Evolutionary conservation across 2,797 vertebrate genomes (phyloP).

Genomic region (Myotis pilosus): DNA sequence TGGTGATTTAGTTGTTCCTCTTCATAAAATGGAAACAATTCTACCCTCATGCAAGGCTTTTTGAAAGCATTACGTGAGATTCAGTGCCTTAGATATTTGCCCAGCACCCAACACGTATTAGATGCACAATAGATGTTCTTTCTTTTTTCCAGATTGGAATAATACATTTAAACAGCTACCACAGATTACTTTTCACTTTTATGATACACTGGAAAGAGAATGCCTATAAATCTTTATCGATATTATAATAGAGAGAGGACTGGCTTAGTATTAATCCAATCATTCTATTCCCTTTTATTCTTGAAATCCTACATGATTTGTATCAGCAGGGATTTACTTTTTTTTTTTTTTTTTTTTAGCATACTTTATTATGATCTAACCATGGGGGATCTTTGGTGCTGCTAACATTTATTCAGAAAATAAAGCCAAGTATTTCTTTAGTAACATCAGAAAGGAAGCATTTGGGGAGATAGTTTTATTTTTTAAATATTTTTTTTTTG

Average conservation of each 20-base stretch:
- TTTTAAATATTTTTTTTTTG: background rate
- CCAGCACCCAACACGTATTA: background rate
- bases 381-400: background rate
- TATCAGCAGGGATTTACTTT: background rate
- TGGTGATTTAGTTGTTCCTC: background rate
- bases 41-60: background rate
- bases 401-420: constrained; percentile 25
- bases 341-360: background rate
- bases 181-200: background rate
- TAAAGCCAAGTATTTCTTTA: constrained; percentile 21
- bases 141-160: background rate
- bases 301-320: background rate
- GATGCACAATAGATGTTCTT: background rate
- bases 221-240: background rate
- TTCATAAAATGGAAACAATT: background rate
- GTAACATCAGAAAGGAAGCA: constrained; percentile 19
- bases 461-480: background rate
- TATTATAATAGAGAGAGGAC: background rate
- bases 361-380: constrained; percentile 6
- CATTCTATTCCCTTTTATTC: background rate
- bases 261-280: background rate
- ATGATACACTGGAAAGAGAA: background rate
- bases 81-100: background rate
- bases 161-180: background rate
- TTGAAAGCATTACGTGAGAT: background rate